Evolutionary conservation across 2,113 vertebrate species (phyloP), one percentile per base, ranked within the genome.

Genomic region (Pygoscelis adeliae): DNA sequence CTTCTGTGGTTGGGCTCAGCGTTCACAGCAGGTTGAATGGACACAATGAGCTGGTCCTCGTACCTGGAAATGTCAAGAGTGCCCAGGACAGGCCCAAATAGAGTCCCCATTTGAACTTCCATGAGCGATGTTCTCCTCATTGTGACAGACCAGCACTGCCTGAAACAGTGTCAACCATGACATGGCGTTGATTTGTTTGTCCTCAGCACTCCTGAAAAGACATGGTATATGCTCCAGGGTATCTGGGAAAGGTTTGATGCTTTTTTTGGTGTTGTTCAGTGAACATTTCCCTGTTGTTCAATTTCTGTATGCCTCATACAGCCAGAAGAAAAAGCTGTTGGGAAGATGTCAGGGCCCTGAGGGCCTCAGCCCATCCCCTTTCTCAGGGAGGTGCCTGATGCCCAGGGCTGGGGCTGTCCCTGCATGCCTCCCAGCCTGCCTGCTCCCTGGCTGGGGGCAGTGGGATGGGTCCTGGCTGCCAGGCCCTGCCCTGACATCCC

Each of bases 61-160:
- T 38, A 63, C 18, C 42, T 52, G 65, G 20, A 58, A 78, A 36
- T 13, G 19, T 34, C 32, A 70, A 40, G 32, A 65, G 12, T 62
- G 34, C 22, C 17, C 32, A 36, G 30, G 44, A 82, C 36, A 34
- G 26, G 42, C 25, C 17, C 49, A 65, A 78, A 65, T 4, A 40
- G 42, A 52, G 26, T 42, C n/a, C 49, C 15, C 44, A 44, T 67
- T 18, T 65, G 50, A 79, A 58, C 26, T 42, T 50, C 18, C 26
- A 56, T 22, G 30, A 32, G 49, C 2, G 1, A 56, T 11, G 22
- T 23, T 40, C 34, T 89, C 18, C 27, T 55, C 14, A n/a, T 13
- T 1, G 2, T 44, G 56, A 63, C 8, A 0, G 2, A 50, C 32
- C 50, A 58, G n/a, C 30, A 36, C 65, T 26, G 16, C 55, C 55